These are phyloP conservation scores for Stegophylla sp. DNA, from an alignment of 2,888 invertebrate species.

Conservation along the genomic window DNA sequence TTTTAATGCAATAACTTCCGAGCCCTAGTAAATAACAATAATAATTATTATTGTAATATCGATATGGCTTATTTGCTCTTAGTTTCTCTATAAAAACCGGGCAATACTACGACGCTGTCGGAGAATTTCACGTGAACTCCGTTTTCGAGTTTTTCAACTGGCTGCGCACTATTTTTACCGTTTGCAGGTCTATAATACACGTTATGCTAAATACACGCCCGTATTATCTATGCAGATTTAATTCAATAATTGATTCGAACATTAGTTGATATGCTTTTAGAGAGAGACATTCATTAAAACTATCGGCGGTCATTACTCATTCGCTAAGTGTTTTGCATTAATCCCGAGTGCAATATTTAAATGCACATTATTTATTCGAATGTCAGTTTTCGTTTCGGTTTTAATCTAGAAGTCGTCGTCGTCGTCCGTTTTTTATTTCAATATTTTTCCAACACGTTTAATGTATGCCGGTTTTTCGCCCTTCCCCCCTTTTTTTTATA, in stretches of 20 bases:
- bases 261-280: conserved; percentile 19
- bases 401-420: neutral
- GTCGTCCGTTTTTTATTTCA: neutral
- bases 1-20: too few species aligned
- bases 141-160: neutral
- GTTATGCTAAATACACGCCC: neutral
- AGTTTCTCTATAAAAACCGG: too few species aligned
- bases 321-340: conserved; percentile 46
- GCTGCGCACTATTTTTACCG: neutral
- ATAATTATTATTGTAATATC: too few species aligned
- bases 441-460: neutral
- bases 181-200: neutral
- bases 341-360: neutral
- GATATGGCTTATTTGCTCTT: too few species aligned
- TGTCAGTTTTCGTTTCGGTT: neutral
- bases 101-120: too few species aligned
- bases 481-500: neutral
- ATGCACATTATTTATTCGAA: conserved; percentile 30
- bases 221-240: conserved; percentile 28
- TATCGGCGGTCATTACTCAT: conserved; percentile 1
- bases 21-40: too few species aligned
- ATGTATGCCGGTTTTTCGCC: neutral
- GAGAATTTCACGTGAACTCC: neutral
- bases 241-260: conserved; percentile 37
- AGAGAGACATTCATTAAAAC: conserved; percentile 10